A percentile compares a stretch with the other conserved stretches of the same genome.
Evolutionary conservation across 2,888 invertebrate species (phyloP).

Genomic region (Liodrosophila aerea): DNA sequence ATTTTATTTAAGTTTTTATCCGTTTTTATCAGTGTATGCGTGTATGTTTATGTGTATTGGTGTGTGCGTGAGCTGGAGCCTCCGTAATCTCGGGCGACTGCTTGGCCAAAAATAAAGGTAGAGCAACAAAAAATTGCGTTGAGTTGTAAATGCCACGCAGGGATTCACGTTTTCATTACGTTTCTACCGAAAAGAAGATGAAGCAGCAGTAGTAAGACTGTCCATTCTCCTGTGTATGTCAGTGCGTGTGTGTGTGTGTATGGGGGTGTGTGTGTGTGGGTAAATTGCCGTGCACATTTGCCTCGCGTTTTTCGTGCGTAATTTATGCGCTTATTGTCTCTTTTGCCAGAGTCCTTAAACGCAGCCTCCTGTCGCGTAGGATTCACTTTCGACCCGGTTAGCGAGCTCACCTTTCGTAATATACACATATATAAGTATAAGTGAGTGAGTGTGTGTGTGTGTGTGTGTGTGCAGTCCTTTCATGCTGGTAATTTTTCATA

Average conservation of each 20-base stretch:
- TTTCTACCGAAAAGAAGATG: slow-evolving; percentile 45
- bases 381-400: slow-evolving; percentile 16
- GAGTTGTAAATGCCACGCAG: slow-evolving; percentile 73
- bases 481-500: slow-evolving; percentile 67
- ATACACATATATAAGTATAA: slow-evolving; percentile 4
- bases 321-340: slow-evolving; percentile 74
- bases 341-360: slow-evolving; percentile 10
- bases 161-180: slow-evolving; percentile 76
- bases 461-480: slow-evolving; percentile 35
- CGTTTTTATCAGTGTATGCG: slow-evolving; percentile 7
- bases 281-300: slow-evolving; percentile 39
- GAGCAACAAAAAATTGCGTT: slow-evolving; percentile 57
- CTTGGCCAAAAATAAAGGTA: slow-evolving; percentile 20
- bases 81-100: slow-evolving; percentile 60
- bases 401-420: slow-evolving; percentile 5
- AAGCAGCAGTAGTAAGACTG: slow-evolving; percentile 4
- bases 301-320: slow-evolving; percentile 56
- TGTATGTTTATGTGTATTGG: slow-evolving; percentile 13
- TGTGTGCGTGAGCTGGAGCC: slow-evolving; percentile 29
- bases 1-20: too few species aligned
- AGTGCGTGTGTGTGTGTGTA: slow-evolving; percentile 6
- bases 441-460: slow-evolving; percentile 1
- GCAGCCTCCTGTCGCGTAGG: slow-evolving; percentile 20
- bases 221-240: slow-evolving; percentile 1
- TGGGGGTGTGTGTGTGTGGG: slow-evolving; percentile 11